These are phyloP conservation scores for Drosophila takahashii DNA, from an alignment of 1,140 invertebrate genomes.

Conservation along the genomic window DNA sequence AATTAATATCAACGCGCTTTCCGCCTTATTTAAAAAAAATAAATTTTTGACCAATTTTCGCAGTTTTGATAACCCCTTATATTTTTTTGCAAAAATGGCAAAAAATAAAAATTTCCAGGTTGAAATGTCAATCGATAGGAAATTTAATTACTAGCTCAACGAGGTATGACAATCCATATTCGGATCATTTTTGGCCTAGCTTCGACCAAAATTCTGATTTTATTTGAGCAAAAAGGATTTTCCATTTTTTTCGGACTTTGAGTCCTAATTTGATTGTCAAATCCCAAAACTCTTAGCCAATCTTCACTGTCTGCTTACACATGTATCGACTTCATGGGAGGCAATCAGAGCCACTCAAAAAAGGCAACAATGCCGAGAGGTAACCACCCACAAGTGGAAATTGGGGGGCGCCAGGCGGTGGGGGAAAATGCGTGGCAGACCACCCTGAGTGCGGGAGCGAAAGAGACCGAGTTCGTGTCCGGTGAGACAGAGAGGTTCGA, in stretches of 20 bases:
- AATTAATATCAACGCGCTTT: too few relatives aligned
- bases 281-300: not conserved
- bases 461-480: not conserved
- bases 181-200: not conserved
- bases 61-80: too few relatives aligned
- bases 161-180: not conserved
- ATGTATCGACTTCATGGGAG: constrained; percentile 49
- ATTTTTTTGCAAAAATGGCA: too few relatives aligned
- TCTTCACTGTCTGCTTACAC: constrained; percentile 16
- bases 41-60: too few relatives aligned
- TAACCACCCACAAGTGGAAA: constrained; percentile 45
- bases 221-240: too few relatives aligned
- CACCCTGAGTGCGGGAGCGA: not conserved
- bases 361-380: constrained; percentile 44
- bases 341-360: constrained; percentile 55
- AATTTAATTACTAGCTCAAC: not conserved
- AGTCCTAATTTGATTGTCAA: too few relatives aligned
- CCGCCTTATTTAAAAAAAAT: too few relatives aligned
- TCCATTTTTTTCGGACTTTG: too few relatives aligned
- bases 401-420: not conserved
- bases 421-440: constrained; percentile 19
- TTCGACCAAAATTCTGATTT: not conserved
- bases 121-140: not conserved
- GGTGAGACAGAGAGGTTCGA: constrained; percentile 1
- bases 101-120: too few relatives aligned